Conservation (phyloP, 2,113 vertebrate species). For the Psilopsiagon aymara region DNA sequence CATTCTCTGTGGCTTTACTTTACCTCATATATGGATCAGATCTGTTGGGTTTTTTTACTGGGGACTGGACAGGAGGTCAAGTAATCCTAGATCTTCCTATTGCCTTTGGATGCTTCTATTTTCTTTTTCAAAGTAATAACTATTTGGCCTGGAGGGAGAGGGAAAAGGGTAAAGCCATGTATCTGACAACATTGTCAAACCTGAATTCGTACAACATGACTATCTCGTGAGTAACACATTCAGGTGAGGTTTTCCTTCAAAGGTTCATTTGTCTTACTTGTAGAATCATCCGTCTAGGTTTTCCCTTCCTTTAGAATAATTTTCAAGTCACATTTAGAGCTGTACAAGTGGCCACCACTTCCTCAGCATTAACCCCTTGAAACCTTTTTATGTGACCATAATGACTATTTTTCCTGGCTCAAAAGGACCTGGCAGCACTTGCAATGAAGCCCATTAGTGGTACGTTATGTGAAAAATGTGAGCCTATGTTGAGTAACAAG, state of each 20-base stretch:
- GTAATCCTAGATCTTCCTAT: conserved; percentile 33
- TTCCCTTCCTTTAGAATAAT: conserved; percentile 28
- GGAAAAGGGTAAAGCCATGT: conserved; percentile 23
- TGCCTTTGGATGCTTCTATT: background rate
- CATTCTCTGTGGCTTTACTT: conserved; percentile 26
- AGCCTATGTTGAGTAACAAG: background rate
- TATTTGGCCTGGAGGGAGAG: conserved; percentile 28
- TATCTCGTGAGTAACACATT: conserved; percentile 45
- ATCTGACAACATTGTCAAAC: conserved; percentile 52
- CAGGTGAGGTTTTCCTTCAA: conserved; percentile 40
- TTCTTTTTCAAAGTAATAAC: conserved; percentile 36
- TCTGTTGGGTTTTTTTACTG: background rate
- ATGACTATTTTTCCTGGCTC: background rate
- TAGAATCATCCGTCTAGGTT: conserved; percentile 25
- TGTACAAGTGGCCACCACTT: background rate
- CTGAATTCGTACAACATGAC: conserved; percentile 19
- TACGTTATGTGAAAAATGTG: background rate
- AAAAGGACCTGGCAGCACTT: background rate
- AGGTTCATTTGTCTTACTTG: conserved; percentile 13
- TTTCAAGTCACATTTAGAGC: background rate
- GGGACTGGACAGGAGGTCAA: conserved; percentile 32
- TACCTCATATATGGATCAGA: background rate
- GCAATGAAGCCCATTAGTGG: background rate
- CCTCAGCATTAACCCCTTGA: background rate
- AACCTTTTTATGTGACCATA: background rate